Evolutionary conservation across 2,113 vertebrate genomes (phyloP).

Genomic region (Chrysemys picta): DNA sequence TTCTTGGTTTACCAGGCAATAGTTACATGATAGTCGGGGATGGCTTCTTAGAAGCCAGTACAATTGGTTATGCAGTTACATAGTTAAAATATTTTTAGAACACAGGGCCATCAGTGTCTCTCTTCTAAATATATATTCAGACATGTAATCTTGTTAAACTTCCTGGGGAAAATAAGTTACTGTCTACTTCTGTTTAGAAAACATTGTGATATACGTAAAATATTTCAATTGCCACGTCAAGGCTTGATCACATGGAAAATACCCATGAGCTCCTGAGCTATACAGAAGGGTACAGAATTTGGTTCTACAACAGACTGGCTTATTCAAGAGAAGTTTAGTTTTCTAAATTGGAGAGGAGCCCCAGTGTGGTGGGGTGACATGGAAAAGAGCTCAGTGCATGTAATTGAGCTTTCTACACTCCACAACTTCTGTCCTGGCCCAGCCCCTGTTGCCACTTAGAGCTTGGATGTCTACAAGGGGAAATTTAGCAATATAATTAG

Average conservation of each 20-base stretch:
- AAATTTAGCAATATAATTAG: not conserved
- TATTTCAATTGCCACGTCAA: slow-evolving; percentile 5
- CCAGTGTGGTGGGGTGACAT: not conserved
- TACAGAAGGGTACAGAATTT: not conserved
- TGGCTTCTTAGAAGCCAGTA: not conserved
- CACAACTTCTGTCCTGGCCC: not conserved
- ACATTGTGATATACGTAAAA: not conserved
- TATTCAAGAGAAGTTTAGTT: not conserved
- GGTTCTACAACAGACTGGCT: not conserved
- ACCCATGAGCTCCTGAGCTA: not conserved
- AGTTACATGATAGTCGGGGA: not conserved
- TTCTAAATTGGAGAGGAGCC: not conserved
- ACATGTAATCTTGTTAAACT: not conserved
- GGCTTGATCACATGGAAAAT: not conserved
- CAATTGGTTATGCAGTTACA: slow-evolving; percentile 4
- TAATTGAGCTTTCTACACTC: not conserved
- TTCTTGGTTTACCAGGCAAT: slow-evolving; percentile 15
- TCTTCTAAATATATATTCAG: not conserved
- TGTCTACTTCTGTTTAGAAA: not conserved
- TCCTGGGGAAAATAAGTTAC: not conserved
- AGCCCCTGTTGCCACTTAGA: not conserved
- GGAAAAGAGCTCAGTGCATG: not conserved
- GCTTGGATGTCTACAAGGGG: not conserved
- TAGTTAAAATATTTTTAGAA: slow-evolving; percentile 22
- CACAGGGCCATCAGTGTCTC: not conserved